A percentile compares a stretch with the other conserved stretches of the same genome.
These are phyloP conservation scores for Drosophila differens DNA, from an alignment of 2,888 invertebrate species.

Conservation along the genomic window DNA sequence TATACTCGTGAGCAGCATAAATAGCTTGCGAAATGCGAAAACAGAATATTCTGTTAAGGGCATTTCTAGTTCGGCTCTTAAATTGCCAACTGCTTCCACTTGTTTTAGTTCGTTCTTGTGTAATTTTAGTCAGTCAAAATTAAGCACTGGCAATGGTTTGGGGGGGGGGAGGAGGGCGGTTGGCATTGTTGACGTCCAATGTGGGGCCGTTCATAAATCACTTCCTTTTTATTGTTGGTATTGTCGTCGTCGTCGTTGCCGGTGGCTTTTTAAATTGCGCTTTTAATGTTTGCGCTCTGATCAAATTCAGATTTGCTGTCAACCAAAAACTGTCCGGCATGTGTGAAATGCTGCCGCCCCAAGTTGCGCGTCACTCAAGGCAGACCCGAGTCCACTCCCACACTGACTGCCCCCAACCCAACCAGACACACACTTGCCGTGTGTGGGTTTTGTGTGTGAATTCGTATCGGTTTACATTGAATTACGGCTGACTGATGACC, in stretches of 20 bases:
- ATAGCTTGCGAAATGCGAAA: neutral
- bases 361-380: constrained; percentile 43
- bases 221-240: constrained; percentile 30
- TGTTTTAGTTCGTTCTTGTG: constrained; percentile 13
- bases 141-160: constrained; percentile 11
- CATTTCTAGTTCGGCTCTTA: neutral
- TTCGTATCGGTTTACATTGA: constrained; percentile 72
- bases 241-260: constrained; percentile 8
- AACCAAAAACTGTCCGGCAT: constrained; percentile 66
- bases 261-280: constrained; percentile 64
- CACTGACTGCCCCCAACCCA: constrained; percentile 3
- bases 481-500: constrained; percentile 73
- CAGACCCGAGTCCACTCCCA: constrained; percentile 16
- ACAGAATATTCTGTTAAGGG: neutral
- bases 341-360: constrained; percentile 43
- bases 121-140: constrained; percentile 48
- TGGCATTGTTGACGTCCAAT: constrained; percentile 8
- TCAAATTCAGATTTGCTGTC: constrained; percentile 77
- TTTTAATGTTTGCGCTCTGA: constrained; percentile 70
- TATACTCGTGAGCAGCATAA: neutral
- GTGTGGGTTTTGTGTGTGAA: constrained; percentile 25
- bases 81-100: neutral
- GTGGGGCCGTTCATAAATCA: constrained; percentile 67
- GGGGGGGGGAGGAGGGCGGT: too few relatives aligned
- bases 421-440: constrained; percentile 10